Conservation (phyloP, 2,113 vertebrate species). For the Megalops atlanticus region DNA sequence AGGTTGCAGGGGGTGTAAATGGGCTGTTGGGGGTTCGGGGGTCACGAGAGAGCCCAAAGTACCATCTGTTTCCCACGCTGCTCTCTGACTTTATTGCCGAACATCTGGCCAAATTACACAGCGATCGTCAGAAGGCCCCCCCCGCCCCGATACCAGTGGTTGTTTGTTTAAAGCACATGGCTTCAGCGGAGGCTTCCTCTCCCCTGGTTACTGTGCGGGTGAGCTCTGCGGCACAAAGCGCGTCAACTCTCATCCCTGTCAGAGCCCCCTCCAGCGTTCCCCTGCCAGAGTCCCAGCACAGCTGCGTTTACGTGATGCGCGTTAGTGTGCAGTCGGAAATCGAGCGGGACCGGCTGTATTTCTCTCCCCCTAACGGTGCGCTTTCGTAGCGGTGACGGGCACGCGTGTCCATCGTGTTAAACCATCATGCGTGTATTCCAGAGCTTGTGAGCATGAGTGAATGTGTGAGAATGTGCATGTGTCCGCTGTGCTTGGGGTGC, state of each 20-base stretch:
- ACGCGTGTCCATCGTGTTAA: background rate
- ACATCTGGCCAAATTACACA: conserved; percentile 71
- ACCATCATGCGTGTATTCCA: background rate
- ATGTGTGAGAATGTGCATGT: background rate
- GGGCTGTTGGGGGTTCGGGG: conserved; percentile 34
- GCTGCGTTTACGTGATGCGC: conserved; percentile 6
- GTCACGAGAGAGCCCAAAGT: conserved; percentile 49
- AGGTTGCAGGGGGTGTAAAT: conserved; percentile 45
- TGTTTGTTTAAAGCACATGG: conserved; percentile 57
- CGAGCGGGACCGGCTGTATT: background rate
- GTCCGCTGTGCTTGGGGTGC: background rate
- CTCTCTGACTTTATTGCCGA: conserved; percentile 65
- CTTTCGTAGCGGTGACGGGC: background rate
- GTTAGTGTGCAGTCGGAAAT: conserved; percentile 18
- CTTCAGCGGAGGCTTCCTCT: conserved; percentile 38
- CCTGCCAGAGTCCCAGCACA: background rate
- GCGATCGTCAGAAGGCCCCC: conserved; percentile 54
- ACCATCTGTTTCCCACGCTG: conserved; percentile 66
- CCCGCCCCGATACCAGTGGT: conserved; percentile 53
- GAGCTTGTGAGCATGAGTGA: background rate
- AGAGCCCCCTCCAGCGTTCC: background rate
- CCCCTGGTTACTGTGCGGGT: conserved; percentile 17
- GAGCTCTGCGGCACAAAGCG: background rate
- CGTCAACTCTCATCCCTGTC: background rate
- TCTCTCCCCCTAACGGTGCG: background rate